Base-by-base conservation (phyloP, 2,113 vertebrate genomes). In the Lynx canadensis region DNA sequence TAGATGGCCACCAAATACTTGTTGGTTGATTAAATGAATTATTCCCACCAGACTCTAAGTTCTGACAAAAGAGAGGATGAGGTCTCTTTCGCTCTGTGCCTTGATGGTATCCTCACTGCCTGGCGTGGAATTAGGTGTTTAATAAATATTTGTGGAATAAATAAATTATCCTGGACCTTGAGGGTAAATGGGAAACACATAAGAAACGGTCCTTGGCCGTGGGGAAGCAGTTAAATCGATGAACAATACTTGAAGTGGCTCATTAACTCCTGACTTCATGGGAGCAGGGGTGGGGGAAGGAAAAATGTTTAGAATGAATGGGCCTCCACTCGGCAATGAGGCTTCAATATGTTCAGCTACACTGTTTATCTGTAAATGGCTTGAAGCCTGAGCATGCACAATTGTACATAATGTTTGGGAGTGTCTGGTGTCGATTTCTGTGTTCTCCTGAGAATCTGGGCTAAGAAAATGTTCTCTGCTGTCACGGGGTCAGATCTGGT, bases 221-320 rank as follows among this genome's bases (percentile, higher is more conserved):
- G 29, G 2, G 19, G 66, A 82, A 78, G 45, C 45, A 82, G n/a
- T 78, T 96, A 66, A 93, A 71, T 85, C 78, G n/a, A 91, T 57
- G 91, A 74, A 69, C 23, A 60, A 31, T 48, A 38, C 9, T 50
- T 86, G n/a, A 71, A 81, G 18, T 36, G 73, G 23, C 27, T 94
- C 65, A 91, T 96, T 96, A 89, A 76, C 76, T 50, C 33, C 79
- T 65, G 25, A 79, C 50, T 89, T 85, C 79, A 87, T 52, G 74
- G 31, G 31, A 41, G 41, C 38, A 52, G 73, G 48, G 36, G 16
- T 6, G 65, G 80, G 15, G 66, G 65, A 45, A 33, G 68, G 60
- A 79, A 31, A 25, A 29, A 14, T 29, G 10, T 57, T 83, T 52
- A 48, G 38, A 96, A 93, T 60, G 36, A 76, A 71, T 29, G 57